Base-by-base conservation (phyloP, 2,888 invertebrate species). In the Pachliopta kotzebuea region DNA sequence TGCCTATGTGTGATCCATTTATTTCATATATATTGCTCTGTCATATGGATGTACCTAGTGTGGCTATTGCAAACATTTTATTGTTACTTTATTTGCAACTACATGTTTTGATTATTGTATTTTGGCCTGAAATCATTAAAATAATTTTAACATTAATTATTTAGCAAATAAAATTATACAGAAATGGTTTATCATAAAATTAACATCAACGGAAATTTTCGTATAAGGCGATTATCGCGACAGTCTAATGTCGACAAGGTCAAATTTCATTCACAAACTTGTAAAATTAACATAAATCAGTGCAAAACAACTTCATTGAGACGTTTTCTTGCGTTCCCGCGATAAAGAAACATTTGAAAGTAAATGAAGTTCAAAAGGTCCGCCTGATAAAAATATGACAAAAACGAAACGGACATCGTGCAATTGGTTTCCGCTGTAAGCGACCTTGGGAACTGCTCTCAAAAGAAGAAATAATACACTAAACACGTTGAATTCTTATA, bases 1-100 rank as follows among this genome's bases (percentile, higher is more conserved):
- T 57, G 68, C 72, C 80, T 86, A 87, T 66, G 85, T 85, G 74
- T 85, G 81, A 80, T 89, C 88, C 88, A 88, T 88, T 77, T 85
- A 87, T 80, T 79, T 71, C 67, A 76, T 71, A 69, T 68, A 64
- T 67, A 65, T 76, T 74, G 76, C 74, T 74, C 77, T 65, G 84
- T 84, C 79, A 83, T 79, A 83, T 82, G 84, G 78, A 74, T 74
- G 76, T 71, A 71, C 70, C 61, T 70, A 68, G 69, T 72, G 76
- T 76, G 77, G 82, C 82, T 85, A 83, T 83, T 79, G 83, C 68
- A 77, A 79, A 81, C 84, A 85, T 87, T 75, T 76, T 83, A 76
- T 74, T 74, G 70, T 67, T 66, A 69, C 73, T 66, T 67, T 71
- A 72, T 74, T 76, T 76, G 73, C 74, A 77, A 76, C 89, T 88